phyloP scores from a whole-genome alignment of 2,113 vertebrate species.

The Tiliqua scincoides region DNA sequence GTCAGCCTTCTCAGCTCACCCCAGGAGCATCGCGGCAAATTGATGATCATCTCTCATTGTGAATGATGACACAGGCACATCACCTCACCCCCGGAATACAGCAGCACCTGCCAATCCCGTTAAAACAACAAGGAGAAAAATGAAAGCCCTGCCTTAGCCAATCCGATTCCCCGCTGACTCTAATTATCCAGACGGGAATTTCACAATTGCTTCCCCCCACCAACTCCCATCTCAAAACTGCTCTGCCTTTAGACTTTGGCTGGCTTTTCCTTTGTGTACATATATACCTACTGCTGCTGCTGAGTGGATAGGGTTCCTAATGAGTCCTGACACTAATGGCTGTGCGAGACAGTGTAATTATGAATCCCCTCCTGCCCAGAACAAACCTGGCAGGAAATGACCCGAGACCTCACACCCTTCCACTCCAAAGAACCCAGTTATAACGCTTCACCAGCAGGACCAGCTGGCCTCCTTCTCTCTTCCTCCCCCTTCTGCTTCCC shows the following conservation, averaged over 20 bases:
- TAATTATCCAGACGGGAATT: slow-evolving; percentile 82
- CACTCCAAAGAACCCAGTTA: slow-evolving; percentile 67
- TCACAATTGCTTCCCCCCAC: slow-evolving; percentile 73
- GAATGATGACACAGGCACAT: slow-evolving; percentile 73
- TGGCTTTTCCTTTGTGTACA: slow-evolving; percentile 50
- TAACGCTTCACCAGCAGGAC: slow-evolving; percentile 71
- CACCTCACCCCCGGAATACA: slow-evolving; percentile 75
- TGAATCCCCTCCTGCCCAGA: slow-evolving; percentile 60
- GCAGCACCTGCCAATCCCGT: slow-evolving; percentile 76
- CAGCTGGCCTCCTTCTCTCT: slow-evolving; percentile 66
- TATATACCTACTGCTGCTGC: slow-evolving; percentile 46
- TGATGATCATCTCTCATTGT: slow-evolving; percentile 76
- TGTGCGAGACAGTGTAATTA: slow-evolving; percentile 75
- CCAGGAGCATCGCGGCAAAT: slow-evolving; percentile 64
- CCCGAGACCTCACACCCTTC: slow-evolving; percentile 74
- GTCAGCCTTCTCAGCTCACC: slow-evolving; percentile 56
- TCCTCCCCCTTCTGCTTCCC: slow-evolving; percentile 53
- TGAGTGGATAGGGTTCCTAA: slow-evolving; percentile 78
- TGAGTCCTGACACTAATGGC: slow-evolving; percentile 84
- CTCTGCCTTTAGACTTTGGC: slow-evolving; percentile 72
- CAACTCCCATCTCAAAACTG: slow-evolving; percentile 59
- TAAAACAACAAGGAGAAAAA: slow-evolving; percentile 74
- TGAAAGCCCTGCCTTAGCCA: slow-evolving; percentile 72
- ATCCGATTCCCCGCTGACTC: slow-evolving; percentile 79
- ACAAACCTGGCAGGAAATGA: slow-evolving; percentile 78